A percentile compares a stretch with the other conserved stretches of the same genome.
Evolutionary conservation across 1,140 invertebrate genomes (phyloP).

Genomic region (Conus ventricosus): DNA sequence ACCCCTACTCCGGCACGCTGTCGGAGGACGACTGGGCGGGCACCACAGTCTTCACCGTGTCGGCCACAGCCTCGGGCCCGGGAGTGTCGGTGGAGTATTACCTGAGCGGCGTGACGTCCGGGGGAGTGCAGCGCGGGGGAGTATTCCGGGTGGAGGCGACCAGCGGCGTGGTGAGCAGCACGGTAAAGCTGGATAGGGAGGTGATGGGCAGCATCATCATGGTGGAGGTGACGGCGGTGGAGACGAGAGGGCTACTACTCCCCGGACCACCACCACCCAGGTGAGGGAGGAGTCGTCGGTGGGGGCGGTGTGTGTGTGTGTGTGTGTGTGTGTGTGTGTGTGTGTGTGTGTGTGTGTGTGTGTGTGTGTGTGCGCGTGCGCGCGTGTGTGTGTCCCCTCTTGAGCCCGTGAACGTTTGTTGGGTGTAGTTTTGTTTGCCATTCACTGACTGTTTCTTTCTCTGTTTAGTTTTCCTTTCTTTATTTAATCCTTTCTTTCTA

Average conservation of each 20-base stretch:
- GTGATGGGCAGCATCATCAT: slow-evolving; percentile 31
- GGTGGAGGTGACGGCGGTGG: slow-evolving; percentile 52
- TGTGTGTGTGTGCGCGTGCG: no score
- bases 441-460: no score
- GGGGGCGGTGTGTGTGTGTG: no score
- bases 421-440: no score
- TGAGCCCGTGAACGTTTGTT: no score
- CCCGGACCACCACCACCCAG: slow-evolving; percentile 82
- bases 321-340: no score
- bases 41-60: slow-evolving; percentile 48
- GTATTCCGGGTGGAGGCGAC: slow-evolving; percentile 41
- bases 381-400: no score
- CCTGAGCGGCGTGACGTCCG: slow-evolving; percentile 33
- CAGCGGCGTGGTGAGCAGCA: slow-evolving; percentile 43
- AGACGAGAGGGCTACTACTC: slow-evolving; percentile 76
- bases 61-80: slow-evolving; percentile 78
- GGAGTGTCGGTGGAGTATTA: slow-evolving; percentile 77
- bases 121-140: slow-evolving; percentile 75
- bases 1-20: slow-evolving; percentile 81
- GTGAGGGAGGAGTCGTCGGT: slow-evolving; percentile 78
- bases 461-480: no score
- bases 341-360: no score
- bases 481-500: no score
- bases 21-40: slow-evolving; percentile 83
- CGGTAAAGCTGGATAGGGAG: slow-evolving; percentile 43